phyloP scores from a whole-genome alignment of 2,113 vertebrate species.

The Corynorhinus townsendii region DNA sequence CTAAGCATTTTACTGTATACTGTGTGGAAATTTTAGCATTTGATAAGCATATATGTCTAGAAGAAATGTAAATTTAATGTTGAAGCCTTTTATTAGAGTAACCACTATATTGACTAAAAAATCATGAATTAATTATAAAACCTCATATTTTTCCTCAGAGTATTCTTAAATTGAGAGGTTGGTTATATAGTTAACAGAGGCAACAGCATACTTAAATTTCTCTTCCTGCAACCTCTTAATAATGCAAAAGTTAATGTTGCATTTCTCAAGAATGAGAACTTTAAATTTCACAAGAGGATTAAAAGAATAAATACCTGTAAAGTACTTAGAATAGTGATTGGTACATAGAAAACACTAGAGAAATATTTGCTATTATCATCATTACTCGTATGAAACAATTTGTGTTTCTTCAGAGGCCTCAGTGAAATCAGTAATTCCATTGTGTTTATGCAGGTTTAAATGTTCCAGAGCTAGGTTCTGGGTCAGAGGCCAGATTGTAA shows the following conservation, averaged over 20 bases:
- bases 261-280: neutral
- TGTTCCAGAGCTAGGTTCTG: neutral
- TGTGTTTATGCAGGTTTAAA: neutral
- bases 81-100: neutral
- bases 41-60: neutral
- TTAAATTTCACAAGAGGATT: neutral
- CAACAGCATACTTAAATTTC: neutral
- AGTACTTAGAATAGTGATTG: neutral
- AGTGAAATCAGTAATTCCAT: neutral
- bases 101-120: neutral
- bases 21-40: neutral
- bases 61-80: neutral
- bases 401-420: neutral
- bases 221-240: neutral
- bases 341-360: neutral
- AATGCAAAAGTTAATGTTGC: slow-evolving; percentile 5
- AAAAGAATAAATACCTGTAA: neutral
- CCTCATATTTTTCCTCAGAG: neutral
- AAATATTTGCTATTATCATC: neutral
- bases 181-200: neutral
- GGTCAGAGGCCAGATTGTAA: neutral
- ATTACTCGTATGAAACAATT: neutral
- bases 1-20: neutral
- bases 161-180: neutral
- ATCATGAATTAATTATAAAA: neutral